phyloP scores from a whole-genome alignment of 2,888 invertebrate genomes.

The Drosophila vallismaia region DNA sequence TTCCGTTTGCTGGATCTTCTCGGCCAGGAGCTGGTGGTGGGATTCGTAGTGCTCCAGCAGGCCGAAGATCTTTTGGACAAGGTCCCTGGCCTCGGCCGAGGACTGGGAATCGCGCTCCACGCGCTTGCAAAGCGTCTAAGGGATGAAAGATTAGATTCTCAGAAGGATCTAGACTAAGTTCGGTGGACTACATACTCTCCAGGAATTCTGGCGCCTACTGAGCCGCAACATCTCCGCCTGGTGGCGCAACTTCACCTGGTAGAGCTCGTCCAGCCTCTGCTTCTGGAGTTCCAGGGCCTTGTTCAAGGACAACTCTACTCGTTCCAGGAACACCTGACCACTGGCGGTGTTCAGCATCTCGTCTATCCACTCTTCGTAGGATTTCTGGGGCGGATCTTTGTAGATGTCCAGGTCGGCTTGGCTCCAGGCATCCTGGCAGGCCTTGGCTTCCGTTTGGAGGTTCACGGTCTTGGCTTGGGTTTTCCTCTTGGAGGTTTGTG shows the following conservation, averaged over 20 bases:
- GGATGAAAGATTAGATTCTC: background rate
- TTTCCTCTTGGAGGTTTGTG: background rate
- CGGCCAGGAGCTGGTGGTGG: conserved; percentile 71
- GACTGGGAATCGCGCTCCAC: conserved; percentile 53
- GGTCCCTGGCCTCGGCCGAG: conserved; percentile 46
- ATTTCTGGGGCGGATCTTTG: conserved; percentile 40
- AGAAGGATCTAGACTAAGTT: too few species aligned
- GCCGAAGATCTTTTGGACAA: conserved; percentile 73
- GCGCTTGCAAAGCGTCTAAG: conserved; percentile 65
- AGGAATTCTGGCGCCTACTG: conserved; percentile 76
- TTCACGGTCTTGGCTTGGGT: background rate
- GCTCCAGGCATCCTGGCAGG: background rate
- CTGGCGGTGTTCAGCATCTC: conserved; percentile 80
- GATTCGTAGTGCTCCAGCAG: conserved; percentile 77
- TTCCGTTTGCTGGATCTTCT: conserved; percentile 65
- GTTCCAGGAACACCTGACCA: conserved; percentile 80
- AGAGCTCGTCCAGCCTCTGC: conserved; percentile 69
- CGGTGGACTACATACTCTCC: conserved; percentile 68
- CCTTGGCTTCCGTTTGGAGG: conserved; percentile 8
- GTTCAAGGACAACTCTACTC: conserved; percentile 78
- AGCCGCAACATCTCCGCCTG: conserved; percentile 77
- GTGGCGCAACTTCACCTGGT: conserved; percentile 75
- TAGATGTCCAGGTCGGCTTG: conserved; percentile 21
- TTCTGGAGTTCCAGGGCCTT: conserved; percentile 80
- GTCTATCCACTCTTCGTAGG: conserved; percentile 81